Evolutionary conservation across 1,140 invertebrate genomes (phyloP), one percentile per base, ranked within the genome.

Genomic region (Drosophila neocordata): DNA sequence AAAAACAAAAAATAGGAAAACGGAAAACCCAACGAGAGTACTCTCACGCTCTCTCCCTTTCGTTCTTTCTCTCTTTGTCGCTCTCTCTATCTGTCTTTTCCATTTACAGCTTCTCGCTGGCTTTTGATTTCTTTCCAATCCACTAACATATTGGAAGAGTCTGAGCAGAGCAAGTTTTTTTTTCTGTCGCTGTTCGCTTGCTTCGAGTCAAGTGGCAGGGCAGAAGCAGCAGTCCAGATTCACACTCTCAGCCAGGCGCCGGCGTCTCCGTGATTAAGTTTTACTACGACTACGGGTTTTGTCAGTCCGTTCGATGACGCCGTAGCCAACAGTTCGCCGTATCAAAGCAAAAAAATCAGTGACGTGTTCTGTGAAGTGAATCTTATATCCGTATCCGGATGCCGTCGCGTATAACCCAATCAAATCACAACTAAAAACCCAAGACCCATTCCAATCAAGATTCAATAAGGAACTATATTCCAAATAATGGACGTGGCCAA

Each of bases 241-340:
- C 53, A 35, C 53, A 38, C 59, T 60, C 70, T 34, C 67, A 78
- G 63, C 58, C 27, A 66, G 63, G 69, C 62, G 64, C 59, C 62
- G 38, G 7, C 31, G 48, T 41, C 73, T 84, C 83, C 85, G 82
- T 90, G 89, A 91, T 91, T 91, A 91, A 82, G 79, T 89, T 90
- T 91, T 89, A 90, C 85, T 48, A 48, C 41, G 41, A 48, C 41
- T 18, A 48, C 41, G 41, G 41, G 72, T 85, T 63, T 81, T 73
- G 34, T 85, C 87, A 91, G 89, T 91, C 85, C 89, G 77, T 70
- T 89, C 79, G 76, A 90, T 83, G 89, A 90, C 75, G 82, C 85
- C 85, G 89, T 89, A 75, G 75, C 77, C 73, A 73, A 78, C 79
- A 88, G 83, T 88, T 65, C 63, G 65, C 71, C 66, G 70, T 71